Percentiles rank a stretch among this genome's conserved stretches.
These are phyloP conservation scores for Oscheius sp. DNA, from an alignment of 2,888 invertebrate species.

Conservation along the genomic window DNA sequence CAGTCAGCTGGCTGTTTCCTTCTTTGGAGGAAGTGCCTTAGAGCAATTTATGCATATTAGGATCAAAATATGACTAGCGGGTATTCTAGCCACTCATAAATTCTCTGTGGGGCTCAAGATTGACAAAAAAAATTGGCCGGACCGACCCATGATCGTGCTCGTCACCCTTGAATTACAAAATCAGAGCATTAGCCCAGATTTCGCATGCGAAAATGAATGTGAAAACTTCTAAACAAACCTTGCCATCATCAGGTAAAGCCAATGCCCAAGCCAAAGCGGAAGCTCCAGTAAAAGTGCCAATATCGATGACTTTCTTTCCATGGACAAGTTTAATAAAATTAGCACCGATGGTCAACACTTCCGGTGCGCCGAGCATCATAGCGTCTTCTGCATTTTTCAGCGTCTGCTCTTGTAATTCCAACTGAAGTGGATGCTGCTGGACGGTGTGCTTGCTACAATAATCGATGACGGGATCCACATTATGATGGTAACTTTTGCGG, in stretches of 20 bases:
- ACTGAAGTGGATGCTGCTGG: slow-evolving; percentile 48
- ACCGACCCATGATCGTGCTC: too few relatives aligned
- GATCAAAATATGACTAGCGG: background rate
- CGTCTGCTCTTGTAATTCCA: slow-evolving; percentile 55
- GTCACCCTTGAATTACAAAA: too few relatives aligned
- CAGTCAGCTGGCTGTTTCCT: too few relatives aligned
- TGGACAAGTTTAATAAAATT: slow-evolving; percentile 57
- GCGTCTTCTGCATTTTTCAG: slow-evolving; percentile 42
- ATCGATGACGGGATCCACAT: slow-evolving; percentile 52
- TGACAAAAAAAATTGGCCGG: too few relatives aligned
- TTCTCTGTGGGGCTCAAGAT: too few relatives aligned
- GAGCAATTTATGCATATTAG: background rate
- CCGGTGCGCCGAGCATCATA: slow-evolving; percentile 63
- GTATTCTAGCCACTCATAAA: too few relatives aligned
- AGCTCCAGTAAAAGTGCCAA: slow-evolving; percentile 74
- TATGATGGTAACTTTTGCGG: slow-evolving; percentile 52
- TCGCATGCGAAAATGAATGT: too few relatives aligned
- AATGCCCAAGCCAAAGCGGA: slow-evolving; percentile 74
- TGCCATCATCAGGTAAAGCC: slow-evolving; percentile 74
- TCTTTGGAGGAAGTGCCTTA: background rate
- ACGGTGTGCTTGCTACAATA: slow-evolving; percentile 56
- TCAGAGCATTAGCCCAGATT: too few relatives aligned
- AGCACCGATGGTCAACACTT: slow-evolving; percentile 61
- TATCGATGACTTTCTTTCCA: slow-evolving; percentile 57
- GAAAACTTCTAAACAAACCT: too few relatives aligned